These are phyloP conservation scores for Halyomorpha halys DNA, from an alignment of 1,140 invertebrate species.

Conservation along the genomic window DNA sequence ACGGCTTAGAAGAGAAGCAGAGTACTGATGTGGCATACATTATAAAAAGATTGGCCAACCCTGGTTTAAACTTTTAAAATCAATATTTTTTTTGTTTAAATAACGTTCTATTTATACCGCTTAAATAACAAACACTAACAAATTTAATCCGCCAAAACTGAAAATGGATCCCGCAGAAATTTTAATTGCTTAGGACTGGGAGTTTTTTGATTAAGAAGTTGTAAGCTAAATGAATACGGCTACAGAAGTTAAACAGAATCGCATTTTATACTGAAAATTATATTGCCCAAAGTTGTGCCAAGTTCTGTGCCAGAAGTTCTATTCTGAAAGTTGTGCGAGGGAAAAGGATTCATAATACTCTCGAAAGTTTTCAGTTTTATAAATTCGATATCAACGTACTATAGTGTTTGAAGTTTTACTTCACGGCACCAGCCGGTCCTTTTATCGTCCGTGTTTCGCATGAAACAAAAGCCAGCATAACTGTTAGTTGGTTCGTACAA, in stretches of 20 bases:
- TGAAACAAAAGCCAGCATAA: no score
- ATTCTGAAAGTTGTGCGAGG: neutral
- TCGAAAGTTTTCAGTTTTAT: conserved; percentile 10
- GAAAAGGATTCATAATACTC: conserved; percentile 9
- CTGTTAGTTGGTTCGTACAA: no score
- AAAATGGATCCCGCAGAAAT: neutral
- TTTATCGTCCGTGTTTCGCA: no score
- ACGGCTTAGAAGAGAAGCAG: no score
- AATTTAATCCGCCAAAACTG: neutral
- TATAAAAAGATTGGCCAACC: no score
- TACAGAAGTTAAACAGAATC: conserved; percentile 9
- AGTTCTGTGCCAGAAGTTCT: conserved; percentile 4
- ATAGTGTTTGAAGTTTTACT: conserved; percentile 1
- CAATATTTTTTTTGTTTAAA: no score
- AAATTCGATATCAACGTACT: conserved; percentile 11
- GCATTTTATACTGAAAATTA: conserved; percentile 19
- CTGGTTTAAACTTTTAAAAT: no score
- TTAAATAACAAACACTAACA: neutral
- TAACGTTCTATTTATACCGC: no score
- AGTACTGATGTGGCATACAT: no score
- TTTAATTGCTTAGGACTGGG: neutral
- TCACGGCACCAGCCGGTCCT: no score
- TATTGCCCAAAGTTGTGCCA: conserved; percentile 8
- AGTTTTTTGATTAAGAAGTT: conserved; percentile 19
- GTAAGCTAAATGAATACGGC: conserved; percentile 11